Base-by-base conservation (phyloP, 1,140 invertebrate genomes). In the Cydia splendana region DNA sequence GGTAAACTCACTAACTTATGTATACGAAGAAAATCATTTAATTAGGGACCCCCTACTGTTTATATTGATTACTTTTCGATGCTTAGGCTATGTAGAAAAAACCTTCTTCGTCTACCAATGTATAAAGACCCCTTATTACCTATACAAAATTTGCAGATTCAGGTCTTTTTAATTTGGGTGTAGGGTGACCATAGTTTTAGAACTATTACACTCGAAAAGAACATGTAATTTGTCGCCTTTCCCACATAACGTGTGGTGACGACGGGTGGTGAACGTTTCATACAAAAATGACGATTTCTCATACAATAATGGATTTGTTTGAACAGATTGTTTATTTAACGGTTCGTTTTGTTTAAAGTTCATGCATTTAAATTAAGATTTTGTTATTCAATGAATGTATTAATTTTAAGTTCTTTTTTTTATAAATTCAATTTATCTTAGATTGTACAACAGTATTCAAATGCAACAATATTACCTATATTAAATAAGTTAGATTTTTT, bases 11-110 rank as follows among this genome's bases (percentile, higher is more conserved):
- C 77, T 73, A 62, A 77, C 76, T 76, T 79, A 76, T 65, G 67
- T 80, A 79, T 76, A 77, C 77, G 65, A 79, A 75, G 81, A 75
- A 83, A 87, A 85, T 87, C 81, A 86, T 87, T 87, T 87, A 87
- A 87, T 87, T 85, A 86, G 74, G 67, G 75, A 79, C 84, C 85
- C 85, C 85, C 85, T 81, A 81, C 78, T 13, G 84, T 51, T 76
- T 18, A 65, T 75, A 77, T 83, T 84, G 83, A 84, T 83, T 84
- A 85, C 80, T 77, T 76, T 83, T 77, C 78, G 76, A 53, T 30
- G 57, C 20, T 62, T 62, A 51, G 73, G 13, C 73, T 53, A 28
- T 15, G 20, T 53, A 74, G 45, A 74, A 51, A 74, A 71, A 71
- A 77, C 38, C 12, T 15, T 5, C 20, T n/a, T 73, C 2, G 13